A percentile compares a stretch with the other conserved stretches of the same genome.
These are phyloP conservation scores for Dasypus novemcinctus DNA, from an alignment of 2,113 vertebrate species.

Conservation along the genomic window DNA sequence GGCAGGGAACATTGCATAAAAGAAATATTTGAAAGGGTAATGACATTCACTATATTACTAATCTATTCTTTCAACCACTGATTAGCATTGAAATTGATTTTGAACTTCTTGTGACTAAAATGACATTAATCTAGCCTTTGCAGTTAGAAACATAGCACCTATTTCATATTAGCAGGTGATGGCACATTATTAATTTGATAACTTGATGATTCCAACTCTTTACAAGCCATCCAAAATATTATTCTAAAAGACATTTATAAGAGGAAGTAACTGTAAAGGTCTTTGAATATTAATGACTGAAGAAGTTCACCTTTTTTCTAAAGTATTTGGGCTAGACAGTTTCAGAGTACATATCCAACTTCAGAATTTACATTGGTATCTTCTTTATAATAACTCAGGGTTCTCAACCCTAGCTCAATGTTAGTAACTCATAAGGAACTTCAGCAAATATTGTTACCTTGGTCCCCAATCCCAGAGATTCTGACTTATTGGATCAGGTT, in stretches of 20 bases:
- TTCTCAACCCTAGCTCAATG: not conserved
- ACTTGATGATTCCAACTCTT: slow-evolving; percentile 73
- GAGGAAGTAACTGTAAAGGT: slow-evolving; percentile 33
- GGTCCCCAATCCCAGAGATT: not conserved
- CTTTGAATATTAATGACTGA: not conserved
- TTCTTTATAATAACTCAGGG: not conserved
- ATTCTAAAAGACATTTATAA: slow-evolving; percentile 55
- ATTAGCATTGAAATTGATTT: slow-evolving; percentile 86
- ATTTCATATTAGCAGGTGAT: slow-evolving; percentile 79
- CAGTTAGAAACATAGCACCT: slow-evolving; percentile 80
- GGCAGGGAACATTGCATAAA: slow-evolving; percentile 66
- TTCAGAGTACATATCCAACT: not conserved
- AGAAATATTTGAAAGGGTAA: slow-evolving; percentile 80
- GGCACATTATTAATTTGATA: slow-evolving; percentile 79
- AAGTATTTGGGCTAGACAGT: not conserved
- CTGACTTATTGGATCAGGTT: not conserved
- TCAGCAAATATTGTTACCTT: not conserved
- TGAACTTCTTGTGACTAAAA: slow-evolving; percentile 79
- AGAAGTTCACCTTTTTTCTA: not conserved
- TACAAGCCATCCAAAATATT: slow-evolving; percentile 52
- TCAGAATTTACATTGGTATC: not conserved
- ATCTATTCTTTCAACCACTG: slow-evolving; percentile 83
- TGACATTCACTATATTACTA: slow-evolving; percentile 75
- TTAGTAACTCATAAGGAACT: not conserved
- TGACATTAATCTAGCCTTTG: slow-evolving; percentile 82